Base-by-base conservation (phyloP, 1,140 invertebrate genomes). In the Ditylenchus dipsaci region DNA sequence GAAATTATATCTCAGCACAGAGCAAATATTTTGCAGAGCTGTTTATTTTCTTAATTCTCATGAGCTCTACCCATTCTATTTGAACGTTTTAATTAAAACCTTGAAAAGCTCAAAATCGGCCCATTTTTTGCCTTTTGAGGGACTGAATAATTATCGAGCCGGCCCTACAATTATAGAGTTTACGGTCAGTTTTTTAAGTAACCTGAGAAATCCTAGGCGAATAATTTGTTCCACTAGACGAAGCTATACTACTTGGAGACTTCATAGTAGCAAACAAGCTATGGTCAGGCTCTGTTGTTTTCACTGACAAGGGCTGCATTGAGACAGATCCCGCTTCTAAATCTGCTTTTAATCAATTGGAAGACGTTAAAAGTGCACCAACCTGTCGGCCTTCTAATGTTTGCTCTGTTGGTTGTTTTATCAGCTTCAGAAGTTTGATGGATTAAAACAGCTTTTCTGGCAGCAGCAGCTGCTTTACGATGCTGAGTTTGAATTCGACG, bases 401-500 rank as follows among this genome's bases (percentile, higher is more conserved):
- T 53, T 53, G 8, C 49, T 26, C 23, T 53, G 8, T 1, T 17
- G 15, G 49, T 3, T 17, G n/a, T 15, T 53, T 53, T 53, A 5
- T 19, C 49, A 38, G 49, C 49, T 15, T 53, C 15, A 53, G 8
- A 3, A 7, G 49, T 26, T 53, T 19, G 23, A 53, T 53, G 1
- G 1, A 11, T 38, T 38, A 38, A 11, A 38, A 21, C 59, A 29
- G n/a, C 59, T 27, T 61, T 61, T n/a, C 43, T n/a, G 38, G 56
- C 69, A 13, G 56, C 49, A 17, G 74, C 74, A 42, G 64, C 72
- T n/a, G 73, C 73, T 33, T 76, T 76, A 1, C 62, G 30, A 29
- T 69, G 68, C 29, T 74, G 72, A 0, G 72, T 76, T 59, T 74
- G 72, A 15, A 74, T 42, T 11, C 72, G 57, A 5, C 72, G 74